Evolutionary conservation across 2,888 invertebrate genomes (phyloP).

Genomic region (Agriotes lineatus): DNA sequence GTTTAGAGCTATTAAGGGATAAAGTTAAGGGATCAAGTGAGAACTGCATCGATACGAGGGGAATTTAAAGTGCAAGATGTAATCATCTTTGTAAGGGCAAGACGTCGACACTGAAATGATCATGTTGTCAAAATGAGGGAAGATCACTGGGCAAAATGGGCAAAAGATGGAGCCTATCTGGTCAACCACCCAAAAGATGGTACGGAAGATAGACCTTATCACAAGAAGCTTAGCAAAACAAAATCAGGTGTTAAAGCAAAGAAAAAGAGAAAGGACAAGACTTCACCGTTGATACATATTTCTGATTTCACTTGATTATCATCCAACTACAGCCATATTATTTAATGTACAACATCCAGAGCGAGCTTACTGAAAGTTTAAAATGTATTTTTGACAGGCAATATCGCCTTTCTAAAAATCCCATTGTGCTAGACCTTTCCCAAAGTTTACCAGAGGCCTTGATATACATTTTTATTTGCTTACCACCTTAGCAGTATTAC

Average conservation of each 20-base stretch:
- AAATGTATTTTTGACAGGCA: too few relatives aligned
- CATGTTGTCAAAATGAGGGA: background rate
- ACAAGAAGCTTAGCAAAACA: background rate
- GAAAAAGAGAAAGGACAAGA: background rate
- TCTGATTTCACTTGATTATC: too few relatives aligned
- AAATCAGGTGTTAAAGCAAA: background rate
- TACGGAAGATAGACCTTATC: background rate
- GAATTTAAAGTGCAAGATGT: background rate
- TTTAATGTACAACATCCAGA: too few relatives aligned
- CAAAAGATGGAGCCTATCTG: background rate
- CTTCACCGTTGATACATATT: too few relatives aligned
- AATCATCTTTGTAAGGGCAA: background rate
- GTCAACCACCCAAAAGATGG: background rate
- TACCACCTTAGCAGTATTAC: too few relatives aligned
- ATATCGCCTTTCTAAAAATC: too few relatives aligned
- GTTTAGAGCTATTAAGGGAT: too few relatives aligned
- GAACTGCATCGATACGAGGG: background rate
- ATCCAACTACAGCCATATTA: too few relatives aligned
- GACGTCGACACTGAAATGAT: background rate
- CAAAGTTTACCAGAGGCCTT: too few relatives aligned
- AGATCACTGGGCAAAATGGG: constrained; percentile 3
- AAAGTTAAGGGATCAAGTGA: background rate
- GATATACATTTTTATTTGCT: too few relatives aligned
- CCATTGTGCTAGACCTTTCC: too few relatives aligned
- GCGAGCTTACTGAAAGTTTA: too few relatives aligned